Evolutionary conservation across 2,113 vertebrate species (phyloP), one percentile per base, ranked within the genome.

Genomic region (Cynopterus brachyotis): DNA sequence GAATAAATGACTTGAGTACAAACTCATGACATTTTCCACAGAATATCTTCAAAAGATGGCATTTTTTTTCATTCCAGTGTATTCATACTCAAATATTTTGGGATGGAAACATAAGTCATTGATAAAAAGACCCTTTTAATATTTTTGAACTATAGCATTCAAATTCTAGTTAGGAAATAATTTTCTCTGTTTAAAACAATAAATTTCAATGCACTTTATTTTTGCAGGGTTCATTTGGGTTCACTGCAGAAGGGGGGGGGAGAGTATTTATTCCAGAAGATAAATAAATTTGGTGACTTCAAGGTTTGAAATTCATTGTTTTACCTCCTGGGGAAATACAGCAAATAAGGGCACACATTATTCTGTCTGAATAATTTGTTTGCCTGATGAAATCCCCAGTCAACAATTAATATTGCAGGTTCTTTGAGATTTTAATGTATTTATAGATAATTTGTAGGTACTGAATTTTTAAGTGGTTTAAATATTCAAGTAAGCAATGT

Each of bases 381-480:
- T 81, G 78, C 91, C 88, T 24, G 32, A 83, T 57, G 45, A 97
- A 97, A 40, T 96, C 55, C 83, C 96, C 87, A 93, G 42, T 96
- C 50, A 40, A 96, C n/a, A 94, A 89, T 81, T 91, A 94, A 89
- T 98, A 98, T 81, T 88, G 76, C 20, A 96, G 24, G 55, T 96
- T 97, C 96, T 89, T 76, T 67, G 85, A 62, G 50, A 94, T 96
- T 98, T 96, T 97, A 96, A 96, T 97, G 93, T 97, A 93, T 66
- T 96, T 91, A 95, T 91, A 32, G 89, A 40, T 95, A 95, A 96
- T 93, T 78, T 72, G 78, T 89, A 97, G 95, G 76, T 91, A 75
- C 64, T 93, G 40, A 88, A 98, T 96, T 96, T 97, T 97, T 97
- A 98, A 98, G 96, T 47, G 87, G 45, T 47, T 96, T 69, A 95